These are phyloP conservation scores for Idaea biselata DNA, from an alignment of 2,888 invertebrate species.

Conservation along the genomic window DNA sequence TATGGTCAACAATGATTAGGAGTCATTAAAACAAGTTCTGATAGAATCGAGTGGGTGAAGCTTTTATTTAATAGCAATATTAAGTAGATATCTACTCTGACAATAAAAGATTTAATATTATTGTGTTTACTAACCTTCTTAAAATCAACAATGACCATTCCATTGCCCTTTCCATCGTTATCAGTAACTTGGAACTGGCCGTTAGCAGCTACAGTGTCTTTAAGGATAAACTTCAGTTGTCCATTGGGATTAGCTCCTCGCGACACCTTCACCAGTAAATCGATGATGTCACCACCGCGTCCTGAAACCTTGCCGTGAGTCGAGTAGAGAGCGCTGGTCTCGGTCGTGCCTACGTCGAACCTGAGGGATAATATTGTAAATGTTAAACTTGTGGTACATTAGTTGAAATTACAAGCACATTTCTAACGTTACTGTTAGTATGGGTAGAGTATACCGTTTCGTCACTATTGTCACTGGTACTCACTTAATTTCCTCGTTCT, in stretches of 20 bases:
- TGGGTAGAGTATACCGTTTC: not conserved
- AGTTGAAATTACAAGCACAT: not conserved
- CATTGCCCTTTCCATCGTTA: constrained; percentile 84
- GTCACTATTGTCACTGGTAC: constrained; percentile 29
- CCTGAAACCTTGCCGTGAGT: constrained; percentile 75
- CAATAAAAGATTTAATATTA: no score
- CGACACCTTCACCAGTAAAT: constrained; percentile 75
- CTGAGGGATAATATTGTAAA: constrained; percentile 34
- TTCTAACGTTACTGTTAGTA: not conserved
- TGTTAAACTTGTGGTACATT: not conserved
- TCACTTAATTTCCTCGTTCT: constrained; percentile 80
- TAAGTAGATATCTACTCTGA: no score
- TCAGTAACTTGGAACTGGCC: constrained; percentile 83
- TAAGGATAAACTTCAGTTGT: constrained; percentile 80
- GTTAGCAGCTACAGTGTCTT: constrained; percentile 81
- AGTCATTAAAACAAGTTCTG: no score
- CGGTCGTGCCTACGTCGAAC: constrained; percentile 69
- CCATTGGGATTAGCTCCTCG: constrained; percentile 64
- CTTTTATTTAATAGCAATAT: not conserved
- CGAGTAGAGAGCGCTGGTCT: constrained; percentile 67
- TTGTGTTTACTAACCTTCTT: constrained; percentile 67
- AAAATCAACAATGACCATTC: constrained; percentile 80
- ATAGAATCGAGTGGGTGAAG: no score
- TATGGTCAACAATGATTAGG: no score
- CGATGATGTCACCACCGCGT: constrained; percentile 72